A percentile compares a stretch with the other conserved stretches of the same genome.
Conservation (phyloP, 2,888 invertebrate genomes). For the Caenorhabditis wallacei region DNA sequence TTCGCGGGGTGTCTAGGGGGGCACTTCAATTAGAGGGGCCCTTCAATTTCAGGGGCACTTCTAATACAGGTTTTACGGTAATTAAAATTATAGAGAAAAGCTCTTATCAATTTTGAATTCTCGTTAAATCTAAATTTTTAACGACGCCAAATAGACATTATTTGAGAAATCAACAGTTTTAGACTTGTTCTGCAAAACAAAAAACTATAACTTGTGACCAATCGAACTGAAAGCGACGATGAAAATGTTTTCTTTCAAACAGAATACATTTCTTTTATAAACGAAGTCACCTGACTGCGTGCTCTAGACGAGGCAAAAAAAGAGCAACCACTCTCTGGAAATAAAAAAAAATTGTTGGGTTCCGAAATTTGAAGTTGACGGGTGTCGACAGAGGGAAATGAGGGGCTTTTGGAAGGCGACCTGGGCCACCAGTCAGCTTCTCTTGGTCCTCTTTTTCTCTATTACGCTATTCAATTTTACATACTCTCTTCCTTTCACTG, state of each 20-base stretch:
- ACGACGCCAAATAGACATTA: no score
- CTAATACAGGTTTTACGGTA: no score
- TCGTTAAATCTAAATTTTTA: no score
- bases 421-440: conserved; percentile 45
- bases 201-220: no score
- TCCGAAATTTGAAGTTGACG: conserved; percentile 23
- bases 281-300: conserved; percentile 2
- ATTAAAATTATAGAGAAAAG: no score
- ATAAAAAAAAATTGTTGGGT: conserved; percentile 2
- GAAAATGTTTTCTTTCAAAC: not conserved
- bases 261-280: not conserved
- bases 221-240: not conserved
- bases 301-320: not conserved
- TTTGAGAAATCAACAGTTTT: no score
- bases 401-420: conserved; percentile 42
- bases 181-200: no score
- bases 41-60: no score
- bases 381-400: conserved; percentile 31
- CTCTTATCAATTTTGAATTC: no score
- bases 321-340: not conserved
- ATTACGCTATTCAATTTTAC: not conserved
- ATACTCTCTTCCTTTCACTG: conserved; percentile 14
- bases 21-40: no score
- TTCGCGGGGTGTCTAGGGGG: no score
- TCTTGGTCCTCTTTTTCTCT: conserved; percentile 33